Conservation (phyloP, 2,113 vertebrate species). For the Seriola rivoliana region DNA sequence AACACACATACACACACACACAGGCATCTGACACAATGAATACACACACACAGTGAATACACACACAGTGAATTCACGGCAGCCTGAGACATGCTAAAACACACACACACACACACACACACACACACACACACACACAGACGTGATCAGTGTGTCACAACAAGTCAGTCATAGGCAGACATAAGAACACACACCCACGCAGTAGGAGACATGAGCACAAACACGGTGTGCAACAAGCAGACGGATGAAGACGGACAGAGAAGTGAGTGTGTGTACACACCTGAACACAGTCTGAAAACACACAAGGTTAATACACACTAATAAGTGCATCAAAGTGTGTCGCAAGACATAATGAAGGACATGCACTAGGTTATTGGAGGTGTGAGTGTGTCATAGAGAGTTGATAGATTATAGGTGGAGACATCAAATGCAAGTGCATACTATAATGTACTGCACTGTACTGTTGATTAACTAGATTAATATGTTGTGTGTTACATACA, state of each 20-base stretch:
- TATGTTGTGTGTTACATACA: too few species aligned
- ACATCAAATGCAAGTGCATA: too few species aligned
- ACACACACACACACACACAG: neutral
- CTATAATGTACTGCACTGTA: too few species aligned
- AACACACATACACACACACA: neutral
- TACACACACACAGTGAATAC: neutral
- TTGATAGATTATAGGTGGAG: neutral
- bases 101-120: neutral
- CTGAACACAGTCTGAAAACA: neutral
- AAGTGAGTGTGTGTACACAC: neutral
- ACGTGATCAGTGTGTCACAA: slow-evolving; percentile 28
- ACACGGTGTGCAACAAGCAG: slow-evolving; percentile 21
- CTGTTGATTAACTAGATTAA: too few species aligned
- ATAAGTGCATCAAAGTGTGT: neutral
- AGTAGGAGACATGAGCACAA: neutral
- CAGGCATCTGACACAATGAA: too few species aligned
- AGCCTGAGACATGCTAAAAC: neutral
- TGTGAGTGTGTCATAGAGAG: neutral
- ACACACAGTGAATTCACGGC: neutral
- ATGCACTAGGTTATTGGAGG: neutral
- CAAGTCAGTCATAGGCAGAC: slow-evolving; percentile 29
- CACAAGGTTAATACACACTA: neutral
- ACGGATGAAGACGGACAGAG: neutral
- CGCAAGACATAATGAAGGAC: neutral
- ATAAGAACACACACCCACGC: slow-evolving; percentile 29